Evolutionary conservation across 1,140 invertebrate genomes (phyloP).

Genomic region (Bombus pyrosoma): DNA sequence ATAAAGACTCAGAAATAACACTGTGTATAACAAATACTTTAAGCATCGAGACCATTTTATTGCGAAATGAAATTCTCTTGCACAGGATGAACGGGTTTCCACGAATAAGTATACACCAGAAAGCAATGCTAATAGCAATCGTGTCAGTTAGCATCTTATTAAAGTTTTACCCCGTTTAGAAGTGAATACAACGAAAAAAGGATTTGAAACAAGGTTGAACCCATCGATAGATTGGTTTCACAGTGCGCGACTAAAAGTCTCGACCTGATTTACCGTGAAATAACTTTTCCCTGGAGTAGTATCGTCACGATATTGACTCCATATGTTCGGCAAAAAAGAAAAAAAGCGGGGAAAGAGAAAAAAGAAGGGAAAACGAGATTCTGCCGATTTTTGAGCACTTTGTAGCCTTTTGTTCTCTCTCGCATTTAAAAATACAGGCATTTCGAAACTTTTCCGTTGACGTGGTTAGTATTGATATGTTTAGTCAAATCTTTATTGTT

Average conservation of each 20-base stretch:
- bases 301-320: not conserved
- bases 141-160: constrained; percentile 35
- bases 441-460: too few species aligned
- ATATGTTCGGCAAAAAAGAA: not conserved
- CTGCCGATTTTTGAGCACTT: not conserved
- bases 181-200: constrained; percentile 5
- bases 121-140: constrained; percentile 13
- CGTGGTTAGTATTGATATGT: too few species aligned
- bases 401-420: not conserved
- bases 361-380: not conserved
- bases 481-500: too few species aligned
- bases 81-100: constrained; percentile 22
- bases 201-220: constrained; percentile 3
- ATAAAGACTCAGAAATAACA: too few species aligned
- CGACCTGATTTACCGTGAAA: constrained; percentile 10
- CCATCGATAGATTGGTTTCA: constrained; percentile 4
- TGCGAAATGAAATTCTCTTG: not conserved
- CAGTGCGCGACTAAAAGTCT: constrained; percentile 47
- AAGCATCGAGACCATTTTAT: not conserved
- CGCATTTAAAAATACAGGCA: too few species aligned
- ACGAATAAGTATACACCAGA: constrained; percentile 16
- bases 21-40: too few species aligned
- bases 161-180: constrained; percentile 6
- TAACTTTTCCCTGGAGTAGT: constrained; percentile 13
- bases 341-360: not conserved